A percentile compares a stretch with the other conserved stretches of the same genome.
phyloP scores from a whole-genome alignment of 2,888 invertebrate species.

The Cheiracanthium punctorium region DNA sequence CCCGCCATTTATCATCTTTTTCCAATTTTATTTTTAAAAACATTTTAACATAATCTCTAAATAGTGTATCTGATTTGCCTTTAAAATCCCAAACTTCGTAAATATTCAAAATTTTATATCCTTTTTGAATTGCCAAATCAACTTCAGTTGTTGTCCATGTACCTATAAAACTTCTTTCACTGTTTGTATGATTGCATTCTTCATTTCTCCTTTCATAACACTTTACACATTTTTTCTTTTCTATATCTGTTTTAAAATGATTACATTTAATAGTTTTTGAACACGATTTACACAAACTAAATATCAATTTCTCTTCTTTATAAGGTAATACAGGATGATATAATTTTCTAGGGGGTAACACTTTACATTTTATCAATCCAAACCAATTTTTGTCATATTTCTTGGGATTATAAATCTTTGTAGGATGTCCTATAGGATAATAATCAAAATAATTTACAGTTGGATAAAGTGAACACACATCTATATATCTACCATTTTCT shows the following conservation, averaged over 20 bases:
- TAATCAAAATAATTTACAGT: too few species aligned
- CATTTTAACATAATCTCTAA: constrained; percentile 3
- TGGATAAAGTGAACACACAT: constrained; percentile 7
- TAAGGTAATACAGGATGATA: constrained; percentile 25
- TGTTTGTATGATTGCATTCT: too few species aligned
- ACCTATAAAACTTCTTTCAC: neutral
- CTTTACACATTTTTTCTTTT: constrained; percentile 1
- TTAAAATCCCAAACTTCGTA: neutral
- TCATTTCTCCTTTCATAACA: neutral
- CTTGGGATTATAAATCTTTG: neutral
- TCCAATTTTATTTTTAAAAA: constrained; percentile 9
- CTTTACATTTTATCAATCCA: constrained; percentile 2
- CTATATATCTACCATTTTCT: neutral
- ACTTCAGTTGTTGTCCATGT: neutral
- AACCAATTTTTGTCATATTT: constrained; percentile 22
- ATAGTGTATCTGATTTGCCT: neutral
- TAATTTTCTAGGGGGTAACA: constrained; percentile 17
- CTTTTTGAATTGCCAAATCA: neutral
- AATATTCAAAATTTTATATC: neutral
- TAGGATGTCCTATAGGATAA: neutral
- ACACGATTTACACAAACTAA: too few species aligned
- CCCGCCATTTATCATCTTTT: too few species aligned
- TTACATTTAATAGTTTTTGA: constrained; percentile 1
- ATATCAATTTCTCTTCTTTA: constrained; percentile 14
- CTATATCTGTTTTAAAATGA: neutral